These are phyloP conservation scores for Rhinogobius similis DNA, from an alignment of 2,113 vertebrate genomes.

Conservation along the genomic window DNA sequence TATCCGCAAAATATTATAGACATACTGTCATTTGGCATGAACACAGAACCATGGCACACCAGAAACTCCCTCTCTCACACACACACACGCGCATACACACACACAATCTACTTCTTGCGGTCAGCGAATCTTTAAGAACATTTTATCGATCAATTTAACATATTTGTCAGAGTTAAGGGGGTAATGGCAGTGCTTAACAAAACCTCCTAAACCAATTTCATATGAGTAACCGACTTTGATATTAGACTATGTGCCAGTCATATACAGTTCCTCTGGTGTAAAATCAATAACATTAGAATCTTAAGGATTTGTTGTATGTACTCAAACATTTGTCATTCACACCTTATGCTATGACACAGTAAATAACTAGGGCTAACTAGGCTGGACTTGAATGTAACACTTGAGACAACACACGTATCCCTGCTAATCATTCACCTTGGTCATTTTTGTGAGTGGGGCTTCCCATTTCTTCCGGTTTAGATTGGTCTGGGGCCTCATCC, in stretches of 20 bases:
- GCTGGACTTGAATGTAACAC: slow-evolving; percentile 57
- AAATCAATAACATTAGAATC: slow-evolving; percentile 1
- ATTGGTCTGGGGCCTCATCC: slow-evolving; percentile 46
- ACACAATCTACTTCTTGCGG: slow-evolving; percentile 12
- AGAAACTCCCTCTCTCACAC: slow-evolving; percentile 17
- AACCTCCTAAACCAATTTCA: neutral
- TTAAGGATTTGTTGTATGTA: slow-evolving; percentile 15
- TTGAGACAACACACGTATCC: slow-evolving; percentile 37
- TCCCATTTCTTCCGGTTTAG: slow-evolving; percentile 49
- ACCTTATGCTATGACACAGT: slow-evolving; percentile 34
- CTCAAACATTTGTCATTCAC: slow-evolving; percentile 13
- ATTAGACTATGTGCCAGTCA: neutral
- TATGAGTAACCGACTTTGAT: neutral
- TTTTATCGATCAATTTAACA: neutral
- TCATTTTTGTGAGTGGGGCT: slow-evolving; percentile 39
- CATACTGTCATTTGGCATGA: slow-evolving; percentile 53
- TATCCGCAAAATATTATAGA: slow-evolving; percentile 32
- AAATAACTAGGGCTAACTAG: slow-evolving; percentile 52
- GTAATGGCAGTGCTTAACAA: neutral
- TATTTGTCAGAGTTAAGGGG: neutral
- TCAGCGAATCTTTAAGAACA: neutral
- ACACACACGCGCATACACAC: slow-evolving; percentile 3
- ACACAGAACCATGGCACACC: slow-evolving; percentile 16
- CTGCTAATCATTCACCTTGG: slow-evolving; percentile 49
- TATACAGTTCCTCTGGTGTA: neutral